Conservation (phyloP, 2,113 vertebrate species). For the Illadopsis cleaveri region DNA sequence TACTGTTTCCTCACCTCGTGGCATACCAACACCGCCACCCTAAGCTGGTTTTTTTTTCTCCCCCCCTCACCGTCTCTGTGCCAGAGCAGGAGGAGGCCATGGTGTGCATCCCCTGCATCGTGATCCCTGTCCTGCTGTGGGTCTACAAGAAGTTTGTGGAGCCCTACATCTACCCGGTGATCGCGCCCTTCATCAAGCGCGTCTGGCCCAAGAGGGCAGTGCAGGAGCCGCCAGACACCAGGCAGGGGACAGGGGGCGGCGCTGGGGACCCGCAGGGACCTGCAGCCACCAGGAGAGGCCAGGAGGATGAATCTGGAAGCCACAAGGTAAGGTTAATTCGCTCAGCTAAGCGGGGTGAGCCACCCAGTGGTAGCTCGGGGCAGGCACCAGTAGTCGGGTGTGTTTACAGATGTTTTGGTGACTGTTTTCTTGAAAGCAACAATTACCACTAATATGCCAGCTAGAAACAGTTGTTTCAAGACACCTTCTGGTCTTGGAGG, state of each 20-base stretch:
- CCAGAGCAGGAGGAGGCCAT: conserved; percentile 62
- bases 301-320: not conserved
- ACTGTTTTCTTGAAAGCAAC: not conserved
- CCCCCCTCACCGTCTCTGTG: not conserved
- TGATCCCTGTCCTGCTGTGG: conserved; percentile 95
- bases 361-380: rapidly evolving
- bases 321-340: conserved; percentile 68
- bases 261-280: not conserved
- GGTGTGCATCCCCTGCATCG: conserved; percentile 98
- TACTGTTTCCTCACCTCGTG: not conserved
- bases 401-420: not conserved
- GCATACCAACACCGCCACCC: rapidly evolving
- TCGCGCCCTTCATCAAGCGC: conserved; percentile 83
- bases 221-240: conserved; percentile 36
- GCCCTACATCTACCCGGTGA: conserved; percentile 88
- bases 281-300: rapidly evolving
- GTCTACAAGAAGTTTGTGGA: conserved; percentile 97
- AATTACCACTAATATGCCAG: not conserved
- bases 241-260: conserved; percentile 20
- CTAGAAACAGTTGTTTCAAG: not conserved
- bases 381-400: not conserved
- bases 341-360: not conserved
- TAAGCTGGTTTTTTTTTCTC: not conserved
- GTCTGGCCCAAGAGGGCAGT: conserved; percentile 82
- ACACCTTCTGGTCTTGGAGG: not conserved